Base-by-base conservation (phyloP, 2,113 vertebrate genomes). In the Lepisosteus oculatus region DNA sequence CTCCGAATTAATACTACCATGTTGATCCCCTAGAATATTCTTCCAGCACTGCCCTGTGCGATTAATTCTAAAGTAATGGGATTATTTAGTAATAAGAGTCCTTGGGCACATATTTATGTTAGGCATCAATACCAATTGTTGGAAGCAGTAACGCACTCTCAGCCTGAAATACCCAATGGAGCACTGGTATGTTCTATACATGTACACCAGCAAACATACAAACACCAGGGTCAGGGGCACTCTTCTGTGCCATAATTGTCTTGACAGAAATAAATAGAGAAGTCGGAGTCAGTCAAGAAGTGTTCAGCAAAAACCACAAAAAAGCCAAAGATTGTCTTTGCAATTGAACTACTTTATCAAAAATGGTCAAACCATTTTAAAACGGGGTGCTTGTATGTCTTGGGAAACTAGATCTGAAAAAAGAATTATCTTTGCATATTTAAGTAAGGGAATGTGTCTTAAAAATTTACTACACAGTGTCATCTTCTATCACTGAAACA, bases 221-320 rank as follows among this genome's bases (percentile, higher is more conserved):
- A 74, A 75, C 86, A 85, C 79, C 78, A 45, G 77, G 80, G 85
- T 82, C 79, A 80, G 80, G 77, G 81, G 85, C 76, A 78, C 81
- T 72, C 79, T 81, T 79, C 84, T 77, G 86, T 81, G 83, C 82
- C 79, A 81, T 90, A 90, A 90, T 93, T 90, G 90, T 73, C 83
- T 85, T 90, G 92, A 90, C 93, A 93, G 91, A 93, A 92, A 91
- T 87, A 92, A 92, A 93, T 92, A 88, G 90, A 89, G 89, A 90
- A 93, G 90, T 91, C 84, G 89, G 84, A 90, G 90, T 87, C 86
- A 85, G 92, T 91, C 90, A 93, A 89, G 89, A 93, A 89, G 83
- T 90, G 84, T 85, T 89, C 86, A 83, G 89, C 87, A 92, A 92
- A 89, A 86, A 89, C 74, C 74, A 76, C 72, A 84, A 79, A 85